phyloP scores from a whole-genome alignment of 2,888 invertebrate genomes.

The Eueremaeus valkanovi region DNA sequence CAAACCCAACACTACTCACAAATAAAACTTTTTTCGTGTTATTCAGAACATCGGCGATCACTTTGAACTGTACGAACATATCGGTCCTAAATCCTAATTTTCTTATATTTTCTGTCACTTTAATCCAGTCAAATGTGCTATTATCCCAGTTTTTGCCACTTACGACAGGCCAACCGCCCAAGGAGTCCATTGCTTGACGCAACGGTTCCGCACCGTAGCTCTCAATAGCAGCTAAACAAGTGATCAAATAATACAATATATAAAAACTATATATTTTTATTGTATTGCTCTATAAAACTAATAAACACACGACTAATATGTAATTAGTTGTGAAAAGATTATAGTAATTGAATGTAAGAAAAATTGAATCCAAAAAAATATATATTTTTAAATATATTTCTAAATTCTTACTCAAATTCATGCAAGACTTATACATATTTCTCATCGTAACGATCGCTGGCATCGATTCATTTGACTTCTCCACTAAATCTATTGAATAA shows the following conservation, averaged over 20 bases:
- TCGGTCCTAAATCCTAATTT: slow-evolving; percentile 39
- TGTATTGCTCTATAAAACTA: too few relatives aligned
- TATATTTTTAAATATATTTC: not conserved
- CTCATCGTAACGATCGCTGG: slow-evolving; percentile 71
- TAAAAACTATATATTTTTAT: not conserved
- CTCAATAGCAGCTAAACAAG: slow-evolving; percentile 36
- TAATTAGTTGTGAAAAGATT: slow-evolving; percentile 29
- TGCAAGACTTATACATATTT: slow-evolving; percentile 76
- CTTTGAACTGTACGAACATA: slow-evolving; percentile 40
- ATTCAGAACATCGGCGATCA: slow-evolving; percentile 41
- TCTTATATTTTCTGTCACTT: slow-evolving; percentile 31
- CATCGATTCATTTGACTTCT: slow-evolving; percentile 46
- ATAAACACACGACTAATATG: not conserved
- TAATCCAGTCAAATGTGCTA: slow-evolving; percentile 66
- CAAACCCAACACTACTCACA: too few relatives aligned
- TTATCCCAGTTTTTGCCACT: slow-evolving; percentile 35
- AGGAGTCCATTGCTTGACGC: not conserved
- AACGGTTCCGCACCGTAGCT: slow-evolving; percentile 34
- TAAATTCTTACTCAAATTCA: slow-evolving; percentile 72
- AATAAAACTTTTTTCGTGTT: slow-evolving; percentile 38
- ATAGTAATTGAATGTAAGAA: not conserved
- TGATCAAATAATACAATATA: not conserved
- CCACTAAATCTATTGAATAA: slow-evolving; percentile 50
- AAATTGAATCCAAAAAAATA: not conserved
- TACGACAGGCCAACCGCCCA: slow-evolving; percentile 41